Evolutionary conservation across 2,888 invertebrate genomes (phyloP).

Genomic region (Dusona sp.): DNA sequence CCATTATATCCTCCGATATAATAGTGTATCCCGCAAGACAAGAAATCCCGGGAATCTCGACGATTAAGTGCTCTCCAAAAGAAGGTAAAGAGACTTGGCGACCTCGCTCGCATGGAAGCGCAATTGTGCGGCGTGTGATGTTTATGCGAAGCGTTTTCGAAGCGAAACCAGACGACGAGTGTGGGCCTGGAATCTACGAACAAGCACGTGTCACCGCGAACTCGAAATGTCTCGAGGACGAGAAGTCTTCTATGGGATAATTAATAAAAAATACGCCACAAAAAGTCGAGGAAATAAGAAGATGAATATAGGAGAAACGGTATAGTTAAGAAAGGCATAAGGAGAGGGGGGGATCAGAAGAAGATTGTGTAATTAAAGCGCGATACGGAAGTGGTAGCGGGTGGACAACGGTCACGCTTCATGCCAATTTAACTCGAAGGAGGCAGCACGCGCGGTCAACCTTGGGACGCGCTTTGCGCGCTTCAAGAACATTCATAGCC

Average conservation of each 20-base stretch:
- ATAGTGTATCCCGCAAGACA: slow-evolving; percentile 55
- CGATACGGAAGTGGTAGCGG: slow-evolving; percentile 75
- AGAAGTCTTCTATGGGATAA: slow-evolving; percentile 50
- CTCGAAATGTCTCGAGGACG: slow-evolving; percentile 27
- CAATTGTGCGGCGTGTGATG: slow-evolving; percentile 8
- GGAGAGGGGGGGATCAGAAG: slow-evolving; percentile 25
- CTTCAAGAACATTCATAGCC: slow-evolving; percentile 52
- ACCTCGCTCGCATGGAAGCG: slow-evolving; percentile 41
- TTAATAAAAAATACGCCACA: slow-evolving; percentile 75
- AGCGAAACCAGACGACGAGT: slow-evolving; percentile 24
- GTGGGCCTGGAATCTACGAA: neutral
- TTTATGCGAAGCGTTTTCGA: slow-evolving; percentile 40
- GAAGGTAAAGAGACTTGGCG: slow-evolving; percentile 32
- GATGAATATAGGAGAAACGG: slow-evolving; percentile 77
- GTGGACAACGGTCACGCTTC: slow-evolving; percentile 82
- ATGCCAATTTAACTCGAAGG: slow-evolving; percentile 81
- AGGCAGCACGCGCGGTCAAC: slow-evolving; percentile 67
- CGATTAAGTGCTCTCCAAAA: slow-evolving; percentile 43
- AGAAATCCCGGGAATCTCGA: slow-evolving; percentile 26
- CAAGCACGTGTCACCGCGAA: slow-evolving; percentile 15
- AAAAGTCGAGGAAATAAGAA: slow-evolving; percentile 51
- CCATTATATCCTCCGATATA: slow-evolving; percentile 8
- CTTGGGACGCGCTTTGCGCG: slow-evolving; percentile 66
- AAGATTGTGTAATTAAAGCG: slow-evolving; percentile 79
- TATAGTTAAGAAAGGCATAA: slow-evolving; percentile 38